Percentiles rank a stretch among this genome's conserved stretches.
Conservation (phyloP, 1,140 invertebrate genomes). For the Mizuhopecten yessoensis region DNA sequence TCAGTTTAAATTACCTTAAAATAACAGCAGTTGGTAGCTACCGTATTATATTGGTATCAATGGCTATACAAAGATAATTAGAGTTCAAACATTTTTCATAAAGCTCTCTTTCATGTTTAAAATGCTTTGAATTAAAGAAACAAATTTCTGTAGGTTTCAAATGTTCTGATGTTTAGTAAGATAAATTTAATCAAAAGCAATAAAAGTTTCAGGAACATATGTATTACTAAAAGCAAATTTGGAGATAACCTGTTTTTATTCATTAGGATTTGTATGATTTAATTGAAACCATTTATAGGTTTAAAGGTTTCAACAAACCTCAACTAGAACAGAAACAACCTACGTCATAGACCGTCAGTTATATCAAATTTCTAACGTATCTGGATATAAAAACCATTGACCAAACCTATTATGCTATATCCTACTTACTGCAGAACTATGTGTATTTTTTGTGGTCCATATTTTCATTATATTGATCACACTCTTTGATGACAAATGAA, state of each 20-base stretch:
- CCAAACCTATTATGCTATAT: background rate
- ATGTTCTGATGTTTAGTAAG: too few relatives aligned
- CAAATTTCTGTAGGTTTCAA: too few relatives aligned
- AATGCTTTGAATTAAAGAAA: too few relatives aligned
- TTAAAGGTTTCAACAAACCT: background rate
- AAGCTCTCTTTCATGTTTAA: too few relatives aligned
- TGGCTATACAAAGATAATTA: too few relatives aligned
- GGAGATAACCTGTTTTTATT: background rate
- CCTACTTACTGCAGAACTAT: background rate
- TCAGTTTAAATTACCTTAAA: too few relatives aligned
- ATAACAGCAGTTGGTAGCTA: too few relatives aligned
- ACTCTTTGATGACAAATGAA: too few relatives aligned
- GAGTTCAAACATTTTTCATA: too few relatives aligned
- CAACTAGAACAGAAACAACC: background rate
- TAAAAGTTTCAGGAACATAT: background rate
- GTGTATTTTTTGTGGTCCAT: background rate
- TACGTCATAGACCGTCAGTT: background rate
- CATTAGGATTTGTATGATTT: background rate
- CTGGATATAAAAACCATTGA: background rate
- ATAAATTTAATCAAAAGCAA: background rate
- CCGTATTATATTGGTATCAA: too few relatives aligned
- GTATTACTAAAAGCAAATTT: background rate
- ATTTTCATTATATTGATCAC: background rate
- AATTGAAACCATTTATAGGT: background rate
- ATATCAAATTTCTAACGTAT: background rate